Conservation (phyloP, 2,888 invertebrate species). For the Hedya salicella region DNA sequence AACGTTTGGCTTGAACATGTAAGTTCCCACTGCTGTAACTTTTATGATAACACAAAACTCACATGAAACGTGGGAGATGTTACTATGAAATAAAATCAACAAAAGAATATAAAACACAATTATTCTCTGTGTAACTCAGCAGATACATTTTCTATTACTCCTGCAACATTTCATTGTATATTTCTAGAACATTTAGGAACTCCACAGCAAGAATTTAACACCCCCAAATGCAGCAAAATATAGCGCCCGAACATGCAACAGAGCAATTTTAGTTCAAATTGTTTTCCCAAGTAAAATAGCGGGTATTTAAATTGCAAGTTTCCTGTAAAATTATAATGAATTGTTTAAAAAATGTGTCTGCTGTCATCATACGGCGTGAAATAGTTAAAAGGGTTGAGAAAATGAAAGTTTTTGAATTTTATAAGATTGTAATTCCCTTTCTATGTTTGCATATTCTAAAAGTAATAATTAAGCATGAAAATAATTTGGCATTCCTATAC, state of each 20-base stretch:
- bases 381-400: not conserved
- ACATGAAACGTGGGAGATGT: no score
- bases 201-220: slow-evolving; percentile 14
- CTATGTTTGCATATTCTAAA: no score
- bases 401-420: no score
- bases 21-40: slow-evolving; percentile 83
- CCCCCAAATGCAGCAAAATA: slow-evolving; percentile 34
- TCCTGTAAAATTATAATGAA: slow-evolving; percentile 6
- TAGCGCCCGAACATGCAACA: slow-evolving; percentile 34
- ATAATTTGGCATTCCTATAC: no score
- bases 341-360: slow-evolving; percentile 4
- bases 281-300: slow-evolving; percentile 26
- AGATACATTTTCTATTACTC: not conserved
- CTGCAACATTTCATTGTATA: slow-evolving; percentile 8
- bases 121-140: not conserved
- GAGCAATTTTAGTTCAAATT: slow-evolving; percentile 31
- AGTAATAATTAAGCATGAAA: no score
- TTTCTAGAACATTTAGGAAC: slow-evolving; percentile 27
- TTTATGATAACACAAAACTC: no score
- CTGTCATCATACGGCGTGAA: not conserved
- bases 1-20: slow-evolving; percentile 98
- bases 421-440: not conserved
- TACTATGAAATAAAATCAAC: no score
- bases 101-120: not conserved
- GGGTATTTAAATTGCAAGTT: slow-evolving; percentile 8